Conservation (phyloP, 2,797 vertebrate species). For the Natrix natrix region DNA sequence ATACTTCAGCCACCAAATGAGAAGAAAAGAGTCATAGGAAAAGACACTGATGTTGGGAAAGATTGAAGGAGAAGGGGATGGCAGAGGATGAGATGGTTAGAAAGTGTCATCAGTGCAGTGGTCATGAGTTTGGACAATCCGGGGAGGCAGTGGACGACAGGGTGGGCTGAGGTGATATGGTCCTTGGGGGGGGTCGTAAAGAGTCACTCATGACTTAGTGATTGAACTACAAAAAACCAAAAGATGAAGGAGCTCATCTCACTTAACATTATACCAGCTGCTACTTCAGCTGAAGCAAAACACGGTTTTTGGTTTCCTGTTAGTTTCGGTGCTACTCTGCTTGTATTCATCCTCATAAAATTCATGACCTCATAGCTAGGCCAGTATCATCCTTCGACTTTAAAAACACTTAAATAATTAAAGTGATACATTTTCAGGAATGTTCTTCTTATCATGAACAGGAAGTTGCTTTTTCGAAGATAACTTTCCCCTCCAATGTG, state of each 20-base stretch:
- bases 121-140: neutral
- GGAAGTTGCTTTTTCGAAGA: constrained; percentile 48
- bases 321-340: constrained; percentile 3
- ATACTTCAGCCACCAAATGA: neutral
- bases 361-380: neutral
- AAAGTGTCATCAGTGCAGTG: neutral
- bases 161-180: neutral
- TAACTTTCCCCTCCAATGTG: constrained; percentile 53
- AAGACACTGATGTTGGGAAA: neutral
- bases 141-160: neutral
- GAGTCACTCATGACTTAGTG: neutral
- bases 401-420: constrained; percentile 32
- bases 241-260: neutral
- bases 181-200: neutral
- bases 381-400: neutral
- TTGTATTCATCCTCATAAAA: constrained; percentile 9
- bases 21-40: neutral
- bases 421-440: constrained; percentile 27
- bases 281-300: neutral
- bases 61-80: neutral
- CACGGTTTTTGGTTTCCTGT: neutral
- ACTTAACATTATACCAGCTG: neutral
- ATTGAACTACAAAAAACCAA: neutral
- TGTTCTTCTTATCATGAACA: constrained; percentile 39
- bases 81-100: neutral